Percentiles rank a stretch among this genome's conserved stretches.
phyloP scores from a whole-genome alignment of 1,140 invertebrate species.

The Eumaeus atala region DNA sequence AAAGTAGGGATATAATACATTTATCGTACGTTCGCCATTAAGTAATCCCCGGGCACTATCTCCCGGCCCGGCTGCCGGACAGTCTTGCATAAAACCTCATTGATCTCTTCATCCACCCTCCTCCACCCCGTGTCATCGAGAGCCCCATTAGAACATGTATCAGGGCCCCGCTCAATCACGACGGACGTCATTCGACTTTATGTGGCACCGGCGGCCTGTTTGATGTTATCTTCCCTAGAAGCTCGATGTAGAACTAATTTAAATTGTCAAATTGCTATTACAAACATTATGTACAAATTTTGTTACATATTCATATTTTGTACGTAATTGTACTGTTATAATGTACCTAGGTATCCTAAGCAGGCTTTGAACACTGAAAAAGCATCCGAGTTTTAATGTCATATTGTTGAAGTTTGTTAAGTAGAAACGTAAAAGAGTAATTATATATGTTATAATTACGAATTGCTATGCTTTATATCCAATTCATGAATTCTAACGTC shows the following conservation, averaged over 20 bases:
- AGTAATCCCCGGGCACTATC: conserved; percentile 33
- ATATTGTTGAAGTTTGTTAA: too few relatives aligned
- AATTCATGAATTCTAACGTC: too few relatives aligned
- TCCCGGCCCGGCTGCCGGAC: conserved; percentile 24
- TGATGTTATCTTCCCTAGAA: conserved; percentile 27
- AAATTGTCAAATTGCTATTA: not conserved
- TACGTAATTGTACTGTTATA: too few relatives aligned
- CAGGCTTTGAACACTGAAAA: too few relatives aligned
- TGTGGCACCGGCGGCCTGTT: conserved; percentile 43
- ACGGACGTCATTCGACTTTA: conserved; percentile 57
- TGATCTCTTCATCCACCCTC: conserved; percentile 25
- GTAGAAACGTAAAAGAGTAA: too few relatives aligned
- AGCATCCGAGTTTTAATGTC: too few relatives aligned
- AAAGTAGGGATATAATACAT: not conserved
- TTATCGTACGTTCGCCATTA: conserved; percentile 4
- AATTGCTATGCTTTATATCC: too few relatives aligned
- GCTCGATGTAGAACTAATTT: not conserved
- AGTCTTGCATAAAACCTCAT: conserved; percentile 34
- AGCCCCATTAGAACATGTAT: conserved; percentile 58
- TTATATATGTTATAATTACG: too few relatives aligned
- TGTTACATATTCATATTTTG: too few relatives aligned
- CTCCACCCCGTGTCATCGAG: conserved; percentile 34
- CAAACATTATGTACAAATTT: too few relatives aligned
- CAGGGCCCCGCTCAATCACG: conserved; percentile 56
- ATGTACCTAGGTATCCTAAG: too few relatives aligned